These are phyloP conservation scores for Microcebus murinus DNA, from an alignment of 2,113 vertebrate genomes.

Conservation along the genomic window DNA sequence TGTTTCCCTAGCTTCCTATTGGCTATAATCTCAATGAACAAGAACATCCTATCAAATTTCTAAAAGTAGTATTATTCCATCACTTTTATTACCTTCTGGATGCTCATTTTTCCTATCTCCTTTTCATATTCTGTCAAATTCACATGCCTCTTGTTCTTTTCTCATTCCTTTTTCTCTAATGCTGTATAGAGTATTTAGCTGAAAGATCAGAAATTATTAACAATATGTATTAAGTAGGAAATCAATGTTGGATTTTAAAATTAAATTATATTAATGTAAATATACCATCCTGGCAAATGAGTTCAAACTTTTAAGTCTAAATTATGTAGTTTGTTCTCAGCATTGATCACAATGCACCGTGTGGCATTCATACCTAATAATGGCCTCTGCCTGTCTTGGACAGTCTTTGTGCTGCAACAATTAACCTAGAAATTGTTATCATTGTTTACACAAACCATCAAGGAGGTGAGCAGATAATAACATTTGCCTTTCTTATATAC, in stretches of 20 bases:
- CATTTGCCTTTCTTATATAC: constrained; percentile 4
- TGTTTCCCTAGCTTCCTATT: background rate
- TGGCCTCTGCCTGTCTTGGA: background rate
- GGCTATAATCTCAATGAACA: background rate
- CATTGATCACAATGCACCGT: background rate
- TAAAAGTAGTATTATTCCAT: constrained; percentile 18
- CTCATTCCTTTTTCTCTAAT: background rate
- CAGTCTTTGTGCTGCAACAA: background rate
- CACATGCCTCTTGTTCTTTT: background rate
- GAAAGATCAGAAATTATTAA: background rate
- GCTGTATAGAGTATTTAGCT: background rate
- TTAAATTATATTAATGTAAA: background rate
- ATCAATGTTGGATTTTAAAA: background rate
- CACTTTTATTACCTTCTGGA: constrained; percentile 45
- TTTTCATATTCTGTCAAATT: constrained; percentile 21
- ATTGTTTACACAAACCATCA: constrained; percentile 42
- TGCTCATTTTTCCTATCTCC: background rate
- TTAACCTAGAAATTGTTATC: constrained; percentile 51
- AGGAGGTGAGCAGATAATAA: constrained; percentile 44
- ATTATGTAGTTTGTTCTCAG: background rate
- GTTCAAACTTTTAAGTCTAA: background rate
- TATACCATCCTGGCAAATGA: background rate
- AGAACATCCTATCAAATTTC: constrained; percentile 60
- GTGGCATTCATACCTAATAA: background rate
- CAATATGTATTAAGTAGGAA: background rate